Base-by-base conservation (phyloP, 92 coral and sea anemone species). In the Siderastrea siderea region DNA sequence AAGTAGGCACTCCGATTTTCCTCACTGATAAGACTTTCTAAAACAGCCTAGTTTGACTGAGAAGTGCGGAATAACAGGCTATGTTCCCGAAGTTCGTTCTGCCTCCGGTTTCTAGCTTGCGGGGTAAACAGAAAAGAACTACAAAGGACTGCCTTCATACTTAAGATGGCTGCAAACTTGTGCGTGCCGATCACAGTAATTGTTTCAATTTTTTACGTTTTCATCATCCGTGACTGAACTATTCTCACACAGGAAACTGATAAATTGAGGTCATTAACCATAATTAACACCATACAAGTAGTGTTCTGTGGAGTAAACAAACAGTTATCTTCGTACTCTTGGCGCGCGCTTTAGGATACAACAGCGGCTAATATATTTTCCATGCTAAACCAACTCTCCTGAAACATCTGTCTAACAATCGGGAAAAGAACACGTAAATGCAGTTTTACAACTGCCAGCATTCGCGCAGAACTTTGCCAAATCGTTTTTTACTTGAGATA, bases 281-380 rank as follows among this genome's bases (percentile, higher is more conserved):
- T 81, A 81, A 81, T 81, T 81, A 81, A 68, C 86, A 81, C 86
- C 77, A 54, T 11, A 2, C 49, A 54, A n/a, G 78, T 71, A n/a
- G 19, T 10, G 46, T 11, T 58, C 12, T 68, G 55, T 53, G 14
- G 38, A 68, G 45, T 44, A 69, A 68, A 81, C 85, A 53, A 81
- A 6, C 11, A 45, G 68, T 82, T 82, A 82, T 70, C 78, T 55
- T 44, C 47, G 45, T 46, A 5, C 70, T 55, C 78, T 54, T 43
- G 17, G 47, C 52, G 16, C 17, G 38, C 55, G 55, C 73, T 57
- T 67, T 0, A 46, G 55, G 17, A 54, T 69, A 16, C 3, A 8
- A 17, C 11, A 10, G 58, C 66, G 14, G 43, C 77, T 70, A 58
- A 82, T 47, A 13, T 70, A 45, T 46, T 58, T 3, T 14, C 65